Conservation (phyloP, 2,113 vertebrate species). For the Delphinapterus leucas region DNA sequence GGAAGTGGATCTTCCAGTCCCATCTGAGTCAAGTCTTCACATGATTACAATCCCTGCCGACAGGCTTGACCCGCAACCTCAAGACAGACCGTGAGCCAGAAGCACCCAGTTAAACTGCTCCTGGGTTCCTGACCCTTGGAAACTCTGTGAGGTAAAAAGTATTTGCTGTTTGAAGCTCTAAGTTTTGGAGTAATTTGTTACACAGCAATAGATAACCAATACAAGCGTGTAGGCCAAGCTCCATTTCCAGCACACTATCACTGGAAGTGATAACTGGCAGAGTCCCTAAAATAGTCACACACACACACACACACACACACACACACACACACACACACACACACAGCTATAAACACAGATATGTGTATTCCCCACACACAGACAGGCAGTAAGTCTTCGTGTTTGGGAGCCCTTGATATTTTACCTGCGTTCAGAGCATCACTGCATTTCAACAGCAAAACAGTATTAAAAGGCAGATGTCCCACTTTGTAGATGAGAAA, state of each 20-base stretch:
- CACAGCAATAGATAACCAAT: neutral
- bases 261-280: neutral
- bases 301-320: neutral
- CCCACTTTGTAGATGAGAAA: neutral
- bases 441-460: neutral
- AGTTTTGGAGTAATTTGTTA: neutral
- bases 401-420: neutral
- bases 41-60: neutral
- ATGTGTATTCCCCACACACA: neutral
- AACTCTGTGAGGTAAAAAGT: neutral
- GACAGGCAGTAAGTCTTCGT: neutral
- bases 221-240: neutral
- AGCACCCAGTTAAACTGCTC: neutral
- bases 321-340: neutral
- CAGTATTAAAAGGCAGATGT: neutral
- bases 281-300: neutral
- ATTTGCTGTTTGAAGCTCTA: neutral
- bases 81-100: neutral
- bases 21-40: neutral
- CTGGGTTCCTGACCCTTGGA: neutral
- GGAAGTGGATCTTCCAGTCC: neutral
- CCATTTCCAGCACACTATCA: slow-evolving; percentile 21
- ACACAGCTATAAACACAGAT: neutral
- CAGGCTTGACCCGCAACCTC: neutral
- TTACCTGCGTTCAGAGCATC: neutral